Base-by-base conservation (phyloP, 2,113 vertebrate species). In the Boleophthalmus pectinirostris region DNA sequence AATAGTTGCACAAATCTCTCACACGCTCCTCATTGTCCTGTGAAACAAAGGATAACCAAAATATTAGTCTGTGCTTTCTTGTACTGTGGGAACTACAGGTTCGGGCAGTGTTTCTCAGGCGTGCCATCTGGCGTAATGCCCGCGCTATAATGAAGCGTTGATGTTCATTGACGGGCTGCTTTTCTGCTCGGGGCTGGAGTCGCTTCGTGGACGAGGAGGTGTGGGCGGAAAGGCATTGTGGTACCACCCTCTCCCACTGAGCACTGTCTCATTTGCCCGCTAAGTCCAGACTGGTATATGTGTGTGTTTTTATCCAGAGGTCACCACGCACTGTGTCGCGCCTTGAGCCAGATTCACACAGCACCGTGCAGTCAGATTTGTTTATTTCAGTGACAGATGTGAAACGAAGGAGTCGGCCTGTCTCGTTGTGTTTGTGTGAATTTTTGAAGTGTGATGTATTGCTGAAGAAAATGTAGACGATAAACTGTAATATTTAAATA, bases 101-200 rank as follows among this genome's bases (percentile, higher is more conserved):
- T 72, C 33, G 43, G 68, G 29, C 71, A 46, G 9, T 20, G 25
- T 73, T 46, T 73, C 61, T 68, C 46, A 68, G 65, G 65, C 9
- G 1, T 16, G 57, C 58, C 69, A 73, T 70, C 66, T 82, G 66
- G 61, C 67, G 23, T 1, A 18, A 4, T 18, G 57, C 68, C 54
- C 25, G 73, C 53, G 24, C 15, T 53, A 33, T 6, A 49, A 65
- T 61, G 75, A 45, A n/a, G 51, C 69, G 45, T 38, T 24, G 69
- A 56, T 56, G 38, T 35, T 66, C 18, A 11, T 24, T 60, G 20
- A 29, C 20, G 2, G 29, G 46, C 46, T 16, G 46, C 56, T 53
- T 69, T 15, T 33, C 46, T 68, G 35, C 51, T 29, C n/a, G 12
- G 20, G 12, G 60, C 49, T 38, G 21, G 43, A 16, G 6, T 60